These are phyloP conservation scores for Centropyge bicolor DNA, from an alignment of 2,797 vertebrate species.

Conservation along the genomic window DNA sequence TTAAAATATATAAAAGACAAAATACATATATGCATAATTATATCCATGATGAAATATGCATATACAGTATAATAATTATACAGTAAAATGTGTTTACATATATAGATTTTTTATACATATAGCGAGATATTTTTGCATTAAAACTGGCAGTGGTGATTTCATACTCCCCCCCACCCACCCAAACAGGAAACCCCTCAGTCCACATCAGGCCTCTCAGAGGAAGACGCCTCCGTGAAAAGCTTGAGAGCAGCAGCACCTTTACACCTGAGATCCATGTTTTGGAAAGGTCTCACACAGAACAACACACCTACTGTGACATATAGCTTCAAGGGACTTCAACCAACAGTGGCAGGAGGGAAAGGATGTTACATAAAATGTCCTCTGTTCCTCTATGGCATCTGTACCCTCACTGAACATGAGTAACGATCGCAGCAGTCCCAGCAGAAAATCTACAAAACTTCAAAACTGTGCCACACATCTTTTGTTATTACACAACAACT, in stretches of 20 bases:
- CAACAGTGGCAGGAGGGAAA: conserved; percentile 52
- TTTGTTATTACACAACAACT: conserved; percentile 57
- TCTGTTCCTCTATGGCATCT: conserved; percentile 50
- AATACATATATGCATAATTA: conserved; percentile 86
- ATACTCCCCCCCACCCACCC: conserved; percentile 39
- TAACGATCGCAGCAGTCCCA: conserved; percentile 62
- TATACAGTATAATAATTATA: conserved; percentile 86
- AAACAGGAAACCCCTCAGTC: conserved; percentile 75
- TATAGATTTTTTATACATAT: conserved; percentile 86
- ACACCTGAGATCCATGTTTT: conserved; percentile 87
- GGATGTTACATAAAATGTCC: conserved; percentile 32
- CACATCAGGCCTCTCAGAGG: conserved; percentile 68
- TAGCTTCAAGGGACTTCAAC: conserved; percentile 70
- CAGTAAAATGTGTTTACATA: conserved; percentile 86
- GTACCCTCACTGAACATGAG: conserved; percentile 47
- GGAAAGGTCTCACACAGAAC: conserved; percentile 75
- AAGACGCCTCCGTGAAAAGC: conserved; percentile 78
- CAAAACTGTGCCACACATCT: conserved; percentile 61
- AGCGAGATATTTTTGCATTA: conserved; percentile 85
- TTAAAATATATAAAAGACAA: conserved; percentile 88
- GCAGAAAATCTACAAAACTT: conserved; percentile 62
- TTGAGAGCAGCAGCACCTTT: conserved; percentile 86
- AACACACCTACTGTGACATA: conserved; percentile 62
- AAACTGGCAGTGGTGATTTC: conserved; percentile 89
- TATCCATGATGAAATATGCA: conserved; percentile 86